phyloP scores from a whole-genome alignment of 1,140 invertebrate genomes.

The Cydia fagiglandana region DNA sequence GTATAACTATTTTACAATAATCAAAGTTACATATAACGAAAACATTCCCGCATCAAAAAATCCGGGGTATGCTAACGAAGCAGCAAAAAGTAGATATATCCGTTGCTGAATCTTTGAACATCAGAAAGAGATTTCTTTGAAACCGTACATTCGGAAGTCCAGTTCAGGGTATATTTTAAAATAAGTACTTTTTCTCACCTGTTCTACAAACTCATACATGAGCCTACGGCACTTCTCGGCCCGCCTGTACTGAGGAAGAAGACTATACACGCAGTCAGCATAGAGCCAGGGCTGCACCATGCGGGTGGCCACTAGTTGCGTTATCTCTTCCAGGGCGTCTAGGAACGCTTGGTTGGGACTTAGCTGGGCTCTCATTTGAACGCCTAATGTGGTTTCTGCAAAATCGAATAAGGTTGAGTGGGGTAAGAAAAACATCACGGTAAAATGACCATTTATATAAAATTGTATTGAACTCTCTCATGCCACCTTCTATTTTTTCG shows the following conservation, averaged over 20 bases:
- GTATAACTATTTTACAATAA: no score
- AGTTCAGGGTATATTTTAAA: background rate
- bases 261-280: constrained; percentile 15
- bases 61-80: no score
- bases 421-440: background rate
- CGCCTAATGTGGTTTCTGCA: constrained; percentile 22
- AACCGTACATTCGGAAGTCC: no score
- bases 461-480: no score
- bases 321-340: constrained; percentile 1
- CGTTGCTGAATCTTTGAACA: no score
- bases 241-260: constrained; percentile 10
- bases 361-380: constrained; percentile 10
- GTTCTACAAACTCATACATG: constrained; percentile 12
- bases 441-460: no score
- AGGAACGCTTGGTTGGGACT: constrained; percentile 21
- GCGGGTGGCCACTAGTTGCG: background rate
- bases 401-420: background rate
- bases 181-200: background rate
- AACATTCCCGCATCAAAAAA: no score
- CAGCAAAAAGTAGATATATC: no score
- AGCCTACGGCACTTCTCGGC: constrained; percentile 2
- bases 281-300: constrained; percentile 31
- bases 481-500: no score
- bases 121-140: no score
- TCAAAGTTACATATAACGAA: no score